Evolutionary conservation across 2,888 invertebrate genomes (phyloP).

Genomic region (Apodemia zela): DNA sequence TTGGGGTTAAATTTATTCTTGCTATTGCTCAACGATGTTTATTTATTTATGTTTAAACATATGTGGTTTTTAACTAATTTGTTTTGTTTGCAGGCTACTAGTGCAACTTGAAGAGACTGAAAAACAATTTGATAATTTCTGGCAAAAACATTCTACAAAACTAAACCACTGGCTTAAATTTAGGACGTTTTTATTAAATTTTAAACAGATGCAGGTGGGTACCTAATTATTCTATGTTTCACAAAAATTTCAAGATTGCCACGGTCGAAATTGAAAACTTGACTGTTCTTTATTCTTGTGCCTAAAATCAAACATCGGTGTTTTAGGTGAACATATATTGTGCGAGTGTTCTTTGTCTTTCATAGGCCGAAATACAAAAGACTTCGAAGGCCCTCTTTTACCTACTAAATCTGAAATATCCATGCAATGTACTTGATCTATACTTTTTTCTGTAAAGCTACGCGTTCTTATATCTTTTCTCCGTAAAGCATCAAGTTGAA

Average conservation of each 20-base stretch:
- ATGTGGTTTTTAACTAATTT: conserved; percentile 15
- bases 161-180: conserved; percentile 94
- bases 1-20: too few relatives aligned
- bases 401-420: conserved; percentile 67
- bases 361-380: conserved; percentile 62
- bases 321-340: conserved; percentile 57
- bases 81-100: conserved; percentile 84
- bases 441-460: conserved; percentile 44
- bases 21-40: too few relatives aligned
- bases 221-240: conserved; percentile 25
- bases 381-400: conserved; percentile 54
- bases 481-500: conserved; percentile 64
- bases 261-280: conserved; percentile 61
- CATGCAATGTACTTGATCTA: conserved; percentile 58
- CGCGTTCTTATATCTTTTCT: conserved; percentile 58
- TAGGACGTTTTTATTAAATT: conserved; percentile 96
- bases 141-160: conserved; percentile 94
- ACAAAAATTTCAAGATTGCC: conserved; percentile 42
- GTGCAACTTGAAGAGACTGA: conserved; percentile 97
- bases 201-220: conserved; percentile 91
- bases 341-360: conserved; percentile 54
- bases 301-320: conserved; percentile 69
- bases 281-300: conserved; percentile 45
- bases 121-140: conserved; percentile 95
- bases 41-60: background rate